Base-by-base conservation (phyloP, 2,888 invertebrate species). In the Aplocera efformata region DNA sequence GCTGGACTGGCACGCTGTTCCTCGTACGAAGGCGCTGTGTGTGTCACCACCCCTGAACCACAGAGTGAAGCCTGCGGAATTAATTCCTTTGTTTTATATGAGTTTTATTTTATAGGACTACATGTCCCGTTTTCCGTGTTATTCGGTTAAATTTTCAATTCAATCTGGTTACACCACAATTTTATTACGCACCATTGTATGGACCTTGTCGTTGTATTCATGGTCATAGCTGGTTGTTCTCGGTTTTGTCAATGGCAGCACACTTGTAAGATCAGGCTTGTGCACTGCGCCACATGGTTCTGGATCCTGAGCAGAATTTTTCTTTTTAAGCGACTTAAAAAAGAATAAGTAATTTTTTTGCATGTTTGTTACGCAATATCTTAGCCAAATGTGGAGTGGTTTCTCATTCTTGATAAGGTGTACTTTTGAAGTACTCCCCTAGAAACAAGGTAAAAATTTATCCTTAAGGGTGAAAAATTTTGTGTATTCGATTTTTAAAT, bases 1-100 rank as follows among this genome's bases (percentile, higher is more conserved):
- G 85, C 85, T 0, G 84, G 88, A 24, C 80, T 84, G 1, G 84
- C 85, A 0, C 85, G 79, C 56, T 88, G 86, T 41, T 88, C 85
- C 38, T 88, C 88, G 41, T 84, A 85, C 1, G 86, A 86, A 0
- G 85, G 88, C 0, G 81, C 84, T 1, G 83, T 79, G 58, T 88
- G 85, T 0, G 84, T 86, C 38, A 84, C 79, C 27, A 86, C 78
- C 1, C 69, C 66, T 2, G 68, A 54, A 10, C 73, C 67, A 35
- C 68, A 78, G 6, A 86, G 67, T 0, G 79, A 72, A 0, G 79
- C 85, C 83, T 88, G 64, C 31, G 8, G 6, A 25, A 17, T 17
- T n/a, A n/a, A n/a, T n/a, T n/a, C n/a, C n/a, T n/a, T n/a, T n/a
- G n/a, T n/a, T n/a, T n/a, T n/a, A n/a, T n/a, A n/a, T n/a, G n/a